Percentiles rank a stretch among this genome's conserved stretches.
Conservation (phyloP, 2,113 vertebrate species). For the Centropus bengalensis region DNA sequence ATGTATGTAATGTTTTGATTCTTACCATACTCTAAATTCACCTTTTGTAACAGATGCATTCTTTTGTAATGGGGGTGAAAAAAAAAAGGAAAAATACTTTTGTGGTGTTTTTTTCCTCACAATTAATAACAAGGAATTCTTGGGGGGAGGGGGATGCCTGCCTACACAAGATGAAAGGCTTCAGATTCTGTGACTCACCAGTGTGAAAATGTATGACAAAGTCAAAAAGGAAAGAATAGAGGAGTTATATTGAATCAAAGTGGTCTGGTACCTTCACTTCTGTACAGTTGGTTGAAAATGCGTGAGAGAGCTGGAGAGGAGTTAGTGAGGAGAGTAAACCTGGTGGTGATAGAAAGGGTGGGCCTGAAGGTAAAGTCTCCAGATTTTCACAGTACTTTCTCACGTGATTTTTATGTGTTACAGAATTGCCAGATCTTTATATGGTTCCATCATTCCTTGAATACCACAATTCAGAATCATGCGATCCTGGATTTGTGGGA, state of each 20-base stretch:
- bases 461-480: accelerated
- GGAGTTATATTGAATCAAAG: not conserved
- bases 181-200: not conserved
- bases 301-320: not conserved
- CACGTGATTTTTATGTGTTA: not conserved
- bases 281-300: not conserved
- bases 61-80: not conserved
- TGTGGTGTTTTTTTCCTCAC: not conserved
- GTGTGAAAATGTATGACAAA: not conserved
- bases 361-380: not conserved
- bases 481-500: too few relatives aligned
- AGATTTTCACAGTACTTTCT: not conserved
- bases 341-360: not conserved
- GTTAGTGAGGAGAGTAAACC: not conserved
- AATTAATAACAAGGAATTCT: not conserved
- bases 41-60: not conserved
- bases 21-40: not conserved
- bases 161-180: accelerated
- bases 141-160: not conserved
- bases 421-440: not conserved
- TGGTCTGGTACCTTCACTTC: not conserved
- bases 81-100: not conserved
- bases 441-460: not conserved
- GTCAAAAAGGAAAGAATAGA: not conserved
- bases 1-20: not conserved